Conservation (phyloP, 2,113 vertebrate genomes). For the Gasterosteus aculeatus region DNA sequence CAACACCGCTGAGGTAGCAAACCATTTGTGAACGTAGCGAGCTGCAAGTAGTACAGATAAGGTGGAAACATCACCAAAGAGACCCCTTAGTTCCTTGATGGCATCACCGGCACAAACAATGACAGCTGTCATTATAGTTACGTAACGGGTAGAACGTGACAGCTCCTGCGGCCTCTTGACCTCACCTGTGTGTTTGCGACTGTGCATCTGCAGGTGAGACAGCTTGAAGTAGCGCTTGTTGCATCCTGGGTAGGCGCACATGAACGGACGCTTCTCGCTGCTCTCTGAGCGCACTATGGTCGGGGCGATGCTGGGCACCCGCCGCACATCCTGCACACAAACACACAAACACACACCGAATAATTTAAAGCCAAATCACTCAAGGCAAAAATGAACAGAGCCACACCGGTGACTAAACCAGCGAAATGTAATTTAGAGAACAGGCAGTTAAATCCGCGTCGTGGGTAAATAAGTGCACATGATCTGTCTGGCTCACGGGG, state of each 20-base stretch:
- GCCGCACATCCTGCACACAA: slow-evolving; percentile 86
- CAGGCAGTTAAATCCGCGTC: slow-evolving; percentile 41
- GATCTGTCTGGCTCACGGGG: slow-evolving; percentile 34
- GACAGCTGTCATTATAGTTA: neutral
- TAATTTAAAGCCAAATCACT: slow-evolving; percentile 32
- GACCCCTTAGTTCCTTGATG: neutral
- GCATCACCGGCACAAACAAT: neutral
- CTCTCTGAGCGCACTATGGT: slow-evolving; percentile 92
- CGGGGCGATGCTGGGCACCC: slow-evolving; percentile 91
- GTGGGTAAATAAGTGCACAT: slow-evolving; percentile 42
- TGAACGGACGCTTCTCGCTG: slow-evolving; percentile 96
- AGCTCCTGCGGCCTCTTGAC: neutral
- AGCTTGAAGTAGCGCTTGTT: slow-evolving; percentile 99
- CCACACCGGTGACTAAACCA: slow-evolving; percentile 31
- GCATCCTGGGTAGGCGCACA: slow-evolving; percentile 97
- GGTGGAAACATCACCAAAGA: slow-evolving; percentile 31
- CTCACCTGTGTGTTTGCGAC: slow-evolving; percentile 97
- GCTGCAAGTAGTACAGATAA: neutral
- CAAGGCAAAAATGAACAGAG: slow-evolving; percentile 6
- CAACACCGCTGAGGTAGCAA: neutral
- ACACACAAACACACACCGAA: slow-evolving; percentile 19
- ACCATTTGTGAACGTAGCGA: neutral
- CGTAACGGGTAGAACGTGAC: neutral
- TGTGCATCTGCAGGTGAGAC: slow-evolving; percentile 98
- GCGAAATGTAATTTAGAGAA: slow-evolving; percentile 54